Base-by-base conservation (phyloP, 2,797 vertebrate genomes). In the Tolypeutes matacus region DNA sequence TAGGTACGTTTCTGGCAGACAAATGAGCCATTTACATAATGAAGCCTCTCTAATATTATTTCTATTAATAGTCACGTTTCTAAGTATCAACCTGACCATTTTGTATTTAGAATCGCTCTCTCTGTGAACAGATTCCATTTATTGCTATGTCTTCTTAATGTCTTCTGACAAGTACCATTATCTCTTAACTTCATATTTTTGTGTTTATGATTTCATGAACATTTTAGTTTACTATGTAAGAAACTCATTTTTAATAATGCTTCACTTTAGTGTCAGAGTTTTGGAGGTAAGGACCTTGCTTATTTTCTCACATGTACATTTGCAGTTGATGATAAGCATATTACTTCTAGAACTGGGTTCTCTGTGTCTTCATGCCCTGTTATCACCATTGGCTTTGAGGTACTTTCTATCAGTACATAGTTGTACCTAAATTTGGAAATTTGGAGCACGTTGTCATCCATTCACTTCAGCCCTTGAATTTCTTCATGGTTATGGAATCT, bases 11-110 rank as follows among this genome's bases (percentile, higher is more conserved):
- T 92, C 95, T 96, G 96, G 95, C 91, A 95, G 95, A 81, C 80
- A 69, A 64, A 82, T 31, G 89, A 96, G 73, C 93, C 86, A 95
- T 97, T 96, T 97, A 76, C 92, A 96, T 95, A 97, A 95, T 97
- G 96, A 96, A 96, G 93, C 75, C 93, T 97, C 92, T 94, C 86
- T 96, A 75, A 94, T 95, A 96, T 94, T 95, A 93, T 93, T 93
- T 96, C 96, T 96, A 89, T 96, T 96, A 95, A 97, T 96, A 97
- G 89, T 81, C 31, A 64, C 69, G 88, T n/a, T 96, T 97, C 36
- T 90, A 69, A 96, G 92, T 91, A 90, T 95, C 94, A 92, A 56
- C 95, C 84, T 97, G 95, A 91, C 78, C 96, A 67, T 94, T 96
- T 97, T 94, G 80, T 91, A 89, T 91, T 96, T 96, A 77, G 96